Evolutionary conservation across 2,888 invertebrate genomes (phyloP).

Genomic region (Drosophila incognita): DNA sequence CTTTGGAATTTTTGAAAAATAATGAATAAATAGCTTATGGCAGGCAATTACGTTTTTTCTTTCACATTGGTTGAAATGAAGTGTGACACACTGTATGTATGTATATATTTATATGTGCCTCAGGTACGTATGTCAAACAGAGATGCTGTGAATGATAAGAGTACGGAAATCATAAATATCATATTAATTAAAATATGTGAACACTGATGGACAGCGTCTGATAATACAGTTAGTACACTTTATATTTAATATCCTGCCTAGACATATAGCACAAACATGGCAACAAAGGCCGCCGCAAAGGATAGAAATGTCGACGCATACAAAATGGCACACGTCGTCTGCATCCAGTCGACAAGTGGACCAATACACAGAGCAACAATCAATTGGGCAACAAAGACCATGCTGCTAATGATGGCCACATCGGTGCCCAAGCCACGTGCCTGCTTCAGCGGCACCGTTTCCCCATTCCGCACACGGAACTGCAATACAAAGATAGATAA

Average conservation of each 20-base stretch:
- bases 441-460: slow-evolving; percentile 83
- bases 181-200: slow-evolving; percentile 11
- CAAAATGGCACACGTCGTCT: slow-evolving; percentile 83
- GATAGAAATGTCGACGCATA: slow-evolving; percentile 84
- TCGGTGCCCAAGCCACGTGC: slow-evolving; percentile 85
- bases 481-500: slow-evolving; percentile 42
- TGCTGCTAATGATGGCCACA: slow-evolving; percentile 85
- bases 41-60: no score
- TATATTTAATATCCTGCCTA: slow-evolving; percentile 35
- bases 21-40: no score
- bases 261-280: slow-evolving; percentile 84
- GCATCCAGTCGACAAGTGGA: slow-evolving; percentile 80
- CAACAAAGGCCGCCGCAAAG: slow-evolving; percentile 83
- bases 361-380: slow-evolving; percentile 84
- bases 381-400: slow-evolving; percentile 85
- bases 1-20: no score
- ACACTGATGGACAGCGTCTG: not conserved
- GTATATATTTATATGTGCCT: not conserved
- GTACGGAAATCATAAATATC: slow-evolving; percentile 21
- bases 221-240: slow-evolving; percentile 16
- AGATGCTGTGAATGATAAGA: slow-evolving; percentile 8
- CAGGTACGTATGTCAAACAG: slow-evolving; percentile 2
- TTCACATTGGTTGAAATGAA: no score
- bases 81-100: no score
- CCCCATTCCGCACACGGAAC: slow-evolving; percentile 83